Evolutionary conservation across 2,888 invertebrate species (phyloP).

Genomic region (Drosophila koepferae): DNA sequence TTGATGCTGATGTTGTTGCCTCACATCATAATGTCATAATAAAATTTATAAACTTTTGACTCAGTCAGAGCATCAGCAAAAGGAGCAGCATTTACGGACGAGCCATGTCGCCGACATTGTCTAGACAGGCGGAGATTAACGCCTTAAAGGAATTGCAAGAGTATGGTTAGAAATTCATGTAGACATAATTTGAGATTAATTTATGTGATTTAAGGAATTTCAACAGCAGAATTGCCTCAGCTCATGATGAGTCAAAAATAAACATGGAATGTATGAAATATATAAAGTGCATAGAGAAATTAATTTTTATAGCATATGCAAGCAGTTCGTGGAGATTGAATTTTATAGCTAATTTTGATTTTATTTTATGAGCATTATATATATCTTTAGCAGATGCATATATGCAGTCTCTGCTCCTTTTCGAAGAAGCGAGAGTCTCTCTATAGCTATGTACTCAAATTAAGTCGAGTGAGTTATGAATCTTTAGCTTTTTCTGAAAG

Average conservation of each 20-base stretch:
- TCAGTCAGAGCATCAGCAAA: slow-evolving; percentile 46
- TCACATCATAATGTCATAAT: slow-evolving; percentile 80
- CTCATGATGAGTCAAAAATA: background rate
- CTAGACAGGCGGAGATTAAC: slow-evolving; percentile 62
- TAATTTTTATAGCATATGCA: background rate
- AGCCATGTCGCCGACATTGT: slow-evolving; percentile 55
- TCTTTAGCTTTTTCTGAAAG: background rate
- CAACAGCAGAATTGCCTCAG: background rate
- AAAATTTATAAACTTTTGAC: slow-evolving; percentile 73
- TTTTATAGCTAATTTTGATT: slow-evolving; percentile 1
- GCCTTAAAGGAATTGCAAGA: slow-evolving; percentile 13
- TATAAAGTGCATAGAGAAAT: background rate
- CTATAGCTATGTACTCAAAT: too few relatives aligned
- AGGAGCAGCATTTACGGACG: slow-evolving; percentile 4
- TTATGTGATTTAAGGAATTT: slow-evolving; percentile 9
- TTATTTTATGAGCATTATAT: background rate
- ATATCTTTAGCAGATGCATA: background rate
- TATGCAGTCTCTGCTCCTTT: background rate
- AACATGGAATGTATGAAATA: background rate
- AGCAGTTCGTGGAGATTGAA: background rate
- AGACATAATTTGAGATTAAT: background rate
- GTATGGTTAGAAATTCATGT: slow-evolving; percentile 8
- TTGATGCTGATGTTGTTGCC: slow-evolving; percentile 21
- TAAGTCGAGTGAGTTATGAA: background rate
- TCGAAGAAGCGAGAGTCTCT: background rate